A percentile compares a stretch with the other conserved stretches of the same genome.
Evolutionary conservation across 2,113 vertebrate genomes (phyloP).

Genomic region (Anser brachyrhynchus): DNA sequence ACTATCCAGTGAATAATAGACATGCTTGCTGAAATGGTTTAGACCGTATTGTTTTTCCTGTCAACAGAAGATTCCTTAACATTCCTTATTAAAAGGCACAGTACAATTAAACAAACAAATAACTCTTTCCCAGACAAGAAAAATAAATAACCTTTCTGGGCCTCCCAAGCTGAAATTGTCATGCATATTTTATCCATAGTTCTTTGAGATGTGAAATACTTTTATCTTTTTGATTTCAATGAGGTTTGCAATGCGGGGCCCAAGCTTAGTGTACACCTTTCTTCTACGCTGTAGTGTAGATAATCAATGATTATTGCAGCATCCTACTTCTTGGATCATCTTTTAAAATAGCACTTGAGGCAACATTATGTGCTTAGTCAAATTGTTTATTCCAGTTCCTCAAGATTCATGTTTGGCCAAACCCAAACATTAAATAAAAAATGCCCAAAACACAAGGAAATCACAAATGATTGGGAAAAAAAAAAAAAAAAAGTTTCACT

Average conservation of each 20-base stretch:
- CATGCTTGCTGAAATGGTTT: constrained; percentile 11
- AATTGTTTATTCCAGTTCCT: neutral
- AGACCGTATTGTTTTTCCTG: constrained; percentile 29
- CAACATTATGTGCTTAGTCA: neutral
- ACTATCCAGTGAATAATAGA: constrained; percentile 15
- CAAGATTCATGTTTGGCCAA: neutral
- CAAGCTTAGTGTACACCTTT: neutral
- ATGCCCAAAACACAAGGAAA: neutral
- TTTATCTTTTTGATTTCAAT: neutral
- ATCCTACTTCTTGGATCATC: neutral
- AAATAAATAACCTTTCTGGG: constrained; percentile 53
- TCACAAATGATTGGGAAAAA: neutral
- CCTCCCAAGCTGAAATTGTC: constrained; percentile 32
- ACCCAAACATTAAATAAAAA: neutral
- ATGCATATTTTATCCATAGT: neutral
- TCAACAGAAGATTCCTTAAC: constrained; percentile 12
- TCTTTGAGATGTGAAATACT: constrained; percentile 4
- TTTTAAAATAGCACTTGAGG: neutral
- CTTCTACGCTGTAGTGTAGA: neutral
- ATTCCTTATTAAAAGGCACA: constrained; percentile 51
- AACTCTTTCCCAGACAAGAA: constrained; percentile 42
- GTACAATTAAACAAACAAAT: constrained; percentile 66
- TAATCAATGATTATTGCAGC: neutral
- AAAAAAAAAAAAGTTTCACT: neutral
- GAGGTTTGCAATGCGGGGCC: neutral